Evolutionary conservation across 1,140 invertebrate genomes (phyloP), one percentile per base, ranked within the genome.

Genomic region (Achatina immaculata): DNA sequence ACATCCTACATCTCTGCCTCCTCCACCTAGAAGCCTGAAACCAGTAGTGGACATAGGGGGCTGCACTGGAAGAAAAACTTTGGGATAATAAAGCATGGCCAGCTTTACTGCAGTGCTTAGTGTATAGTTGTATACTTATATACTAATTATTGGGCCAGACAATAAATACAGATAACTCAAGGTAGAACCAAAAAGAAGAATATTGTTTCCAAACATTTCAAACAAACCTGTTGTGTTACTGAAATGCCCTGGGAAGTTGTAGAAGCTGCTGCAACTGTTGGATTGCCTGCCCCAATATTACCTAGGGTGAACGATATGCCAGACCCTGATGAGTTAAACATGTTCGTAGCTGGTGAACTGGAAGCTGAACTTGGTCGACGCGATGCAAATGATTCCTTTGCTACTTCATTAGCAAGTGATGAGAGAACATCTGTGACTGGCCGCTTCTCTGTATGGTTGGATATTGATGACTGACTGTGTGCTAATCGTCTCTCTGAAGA

Each of bases 191-290:
- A n/a, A n/a, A n/a, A n/a, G n/a, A n/a, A n/a, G n/a, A n/a, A n/a
- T n/a, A n/a, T n/a, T n/a, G n/a, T n/a, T n/a, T n/a, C n/a, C n/a
- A n/a, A n/a, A n/a, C n/a, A n/a, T n/a, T n/a, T n/a, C n/a, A n/a
- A n/a, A 73, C 42, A 28, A 9, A 85, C 78, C 80, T 98, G 97
- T 87, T 99, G 96, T 24, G 98, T 99, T 6, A 97, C 97, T 19
- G 96, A 96, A 80, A 99, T 99, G 0, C 97, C 97, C 91, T 99
- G 97, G 34, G 96, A 97, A 0, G 97, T 97, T 24, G 97, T 97
- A n/a, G n/a, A n/a, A 0, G 96, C 96, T 0, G 96, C 97, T 80
- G 99, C 97, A 0, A 97, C 89, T 34, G 90, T 96, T 88, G 95
- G 97, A 36, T 95, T 95, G 62, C 95, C 95, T 34, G 92, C 94